Conservation (phyloP, 2,113 vertebrate species). For the Hypomesus transpacificus region DNA sequence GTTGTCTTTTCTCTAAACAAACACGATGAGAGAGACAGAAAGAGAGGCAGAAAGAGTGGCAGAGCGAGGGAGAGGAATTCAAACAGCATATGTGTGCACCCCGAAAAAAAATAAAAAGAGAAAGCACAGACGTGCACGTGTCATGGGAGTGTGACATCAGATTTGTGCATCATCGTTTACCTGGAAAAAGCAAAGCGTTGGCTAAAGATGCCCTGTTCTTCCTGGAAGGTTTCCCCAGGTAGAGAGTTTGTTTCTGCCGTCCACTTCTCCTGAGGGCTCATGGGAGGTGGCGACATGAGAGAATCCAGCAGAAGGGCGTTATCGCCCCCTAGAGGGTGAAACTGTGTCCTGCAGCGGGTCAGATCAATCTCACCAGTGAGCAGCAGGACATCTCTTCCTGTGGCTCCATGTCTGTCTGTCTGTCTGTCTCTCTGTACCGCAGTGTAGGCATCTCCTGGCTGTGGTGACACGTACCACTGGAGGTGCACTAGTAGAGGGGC, state of each 20-base stretch:
- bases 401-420: not conserved
- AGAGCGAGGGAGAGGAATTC: not conserved
- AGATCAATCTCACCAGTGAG: not conserved
- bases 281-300: not conserved
- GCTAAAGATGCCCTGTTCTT: slow-evolving; percentile 29
- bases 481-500: not conserved
- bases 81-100: slow-evolving; percentile 10
- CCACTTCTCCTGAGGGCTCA: slow-evolving; percentile 3
- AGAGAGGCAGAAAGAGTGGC: slow-evolving; percentile 22
- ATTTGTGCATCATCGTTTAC: slow-evolving; percentile 34
- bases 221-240: not conserved
- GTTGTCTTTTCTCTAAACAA: slow-evolving; percentile 21
- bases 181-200: slow-evolving; percentile 13
- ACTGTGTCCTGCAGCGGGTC: not conserved
- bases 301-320: slow-evolving; percentile 55
- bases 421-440: slow-evolving; percentile 1
- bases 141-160: slow-evolving; percentile 30
- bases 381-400: not conserved
- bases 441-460: not conserved
- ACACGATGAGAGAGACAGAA: slow-evolving; percentile 15
- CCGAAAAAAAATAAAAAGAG: slow-evolving; percentile 5
- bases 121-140: slow-evolving; percentile 11
- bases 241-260: slow-evolving; percentile 13
- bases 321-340: slow-evolving; percentile 66
- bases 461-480: not conserved